phyloP scores from a whole-genome alignment of 2,797 vertebrate species.

The Xenopus petersii region DNA sequence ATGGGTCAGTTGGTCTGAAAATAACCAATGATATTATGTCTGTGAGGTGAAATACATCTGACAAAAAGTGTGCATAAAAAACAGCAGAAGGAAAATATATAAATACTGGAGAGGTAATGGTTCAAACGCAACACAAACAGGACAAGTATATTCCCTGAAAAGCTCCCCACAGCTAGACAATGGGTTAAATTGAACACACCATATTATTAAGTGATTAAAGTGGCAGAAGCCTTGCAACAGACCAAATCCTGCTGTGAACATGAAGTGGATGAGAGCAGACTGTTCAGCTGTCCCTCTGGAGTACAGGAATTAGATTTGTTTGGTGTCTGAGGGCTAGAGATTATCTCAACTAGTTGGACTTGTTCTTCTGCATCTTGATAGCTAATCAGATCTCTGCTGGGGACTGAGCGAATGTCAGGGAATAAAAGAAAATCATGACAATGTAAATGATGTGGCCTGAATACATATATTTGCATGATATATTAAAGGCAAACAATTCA shows the following conservation, averaged over 20 bases:
- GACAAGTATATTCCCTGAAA: too few species aligned
- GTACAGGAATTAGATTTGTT: slow-evolving; percentile 12
- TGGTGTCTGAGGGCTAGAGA: slow-evolving; percentile 9
- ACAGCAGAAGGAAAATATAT: too few species aligned
- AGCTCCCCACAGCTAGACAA: too few species aligned
- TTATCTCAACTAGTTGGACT: slow-evolving; percentile 9
- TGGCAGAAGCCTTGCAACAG: slow-evolving; percentile 13
- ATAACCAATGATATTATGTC: too few species aligned
- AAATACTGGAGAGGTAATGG: too few species aligned
- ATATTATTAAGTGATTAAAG: slow-evolving; percentile 33
- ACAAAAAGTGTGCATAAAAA: too few species aligned
- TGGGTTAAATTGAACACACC: slow-evolving; percentile 17
- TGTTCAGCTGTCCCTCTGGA: slow-evolving; percentile 17
- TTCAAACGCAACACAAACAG: too few species aligned
- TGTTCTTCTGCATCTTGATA: slow-evolving; percentile 5
- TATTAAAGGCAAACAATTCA: not conserved
- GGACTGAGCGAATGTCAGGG: not conserved
- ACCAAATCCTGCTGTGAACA: slow-evolving; percentile 18
- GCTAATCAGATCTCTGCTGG: not conserved
- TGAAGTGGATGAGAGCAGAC: slow-evolving; percentile 15
- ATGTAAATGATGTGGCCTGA: not conserved
- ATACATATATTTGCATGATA: not conserved
- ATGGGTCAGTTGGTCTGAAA: too few species aligned
- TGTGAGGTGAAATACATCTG: too few species aligned
- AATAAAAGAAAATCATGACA: not conserved